phyloP scores from a whole-genome alignment of 2,113 vertebrate species.

The Hypomesus transpacificus region DNA sequence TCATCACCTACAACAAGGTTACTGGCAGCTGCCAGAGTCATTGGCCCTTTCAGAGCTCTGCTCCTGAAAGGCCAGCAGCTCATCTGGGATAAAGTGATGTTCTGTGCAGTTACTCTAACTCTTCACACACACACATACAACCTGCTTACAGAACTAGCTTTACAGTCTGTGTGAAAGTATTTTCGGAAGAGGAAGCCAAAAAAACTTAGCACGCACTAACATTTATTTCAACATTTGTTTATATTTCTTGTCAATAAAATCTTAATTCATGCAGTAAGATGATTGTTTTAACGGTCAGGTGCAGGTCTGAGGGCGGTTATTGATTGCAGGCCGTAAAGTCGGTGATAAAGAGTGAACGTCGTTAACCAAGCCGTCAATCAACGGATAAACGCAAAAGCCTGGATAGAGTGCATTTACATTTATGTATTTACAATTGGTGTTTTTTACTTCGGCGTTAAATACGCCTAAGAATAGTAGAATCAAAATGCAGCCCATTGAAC shows the following conservation, averaged over 20 bases:
- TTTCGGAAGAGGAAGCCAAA: too few species aligned
- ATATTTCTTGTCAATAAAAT: conserved; percentile 56
- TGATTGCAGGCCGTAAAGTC: conserved; percentile 49
- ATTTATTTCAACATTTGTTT: conserved; percentile 60
- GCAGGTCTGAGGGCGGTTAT: conserved; percentile 36
- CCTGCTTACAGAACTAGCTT: too few species aligned
- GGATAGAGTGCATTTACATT: background rate
- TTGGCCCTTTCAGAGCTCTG: background rate
- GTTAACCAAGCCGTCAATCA: conserved; percentile 44
- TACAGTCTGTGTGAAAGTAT: too few species aligned
- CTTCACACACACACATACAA: too few species aligned
- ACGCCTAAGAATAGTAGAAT: too few species aligned
- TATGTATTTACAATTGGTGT: background rate
- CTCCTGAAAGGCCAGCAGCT: too few species aligned
- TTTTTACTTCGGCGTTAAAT: too few species aligned
- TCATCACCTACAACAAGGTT: background rate
- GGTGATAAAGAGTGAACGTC: conserved; percentile 48
- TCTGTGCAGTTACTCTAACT: too few species aligned
- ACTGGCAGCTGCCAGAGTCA: conserved; percentile 23
- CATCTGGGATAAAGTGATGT: too few species aligned
- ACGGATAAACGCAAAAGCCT: background rate
- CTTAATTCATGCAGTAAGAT: conserved; percentile 53
- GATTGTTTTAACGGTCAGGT: conserved; percentile 41
- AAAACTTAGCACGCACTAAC: too few species aligned
- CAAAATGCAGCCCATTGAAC: too few species aligned